These are phyloP conservation scores for Megaceryle alcyon DNA, from an alignment of 2,797 vertebrate species.

Conservation along the genomic window DNA sequence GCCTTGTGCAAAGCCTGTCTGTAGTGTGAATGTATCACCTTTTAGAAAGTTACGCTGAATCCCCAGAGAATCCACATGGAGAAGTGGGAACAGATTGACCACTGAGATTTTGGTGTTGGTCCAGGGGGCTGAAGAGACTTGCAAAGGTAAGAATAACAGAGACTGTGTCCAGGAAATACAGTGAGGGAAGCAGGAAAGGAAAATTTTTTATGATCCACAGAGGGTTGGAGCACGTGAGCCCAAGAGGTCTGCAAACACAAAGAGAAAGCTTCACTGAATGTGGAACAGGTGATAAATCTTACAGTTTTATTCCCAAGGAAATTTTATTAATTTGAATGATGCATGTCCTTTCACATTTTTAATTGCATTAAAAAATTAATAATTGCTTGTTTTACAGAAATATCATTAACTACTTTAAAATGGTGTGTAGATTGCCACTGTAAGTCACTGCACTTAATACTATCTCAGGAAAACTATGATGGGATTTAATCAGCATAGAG, in stretches of 20 bases:
- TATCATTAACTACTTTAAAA: neutral
- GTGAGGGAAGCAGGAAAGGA: neutral
- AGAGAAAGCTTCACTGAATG: neutral
- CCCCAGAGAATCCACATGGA: neutral
- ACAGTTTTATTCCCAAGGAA: neutral
- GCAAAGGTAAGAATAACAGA: neutral
- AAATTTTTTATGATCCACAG: neutral
- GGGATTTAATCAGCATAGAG: neutral
- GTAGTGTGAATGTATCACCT: neutral
- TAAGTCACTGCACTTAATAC: neutral
- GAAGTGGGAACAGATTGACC: neutral
- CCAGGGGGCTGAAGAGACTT: neutral
- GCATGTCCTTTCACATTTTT: neutral
- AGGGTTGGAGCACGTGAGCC: neutral
- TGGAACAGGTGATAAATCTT: neutral
- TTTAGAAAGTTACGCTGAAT: neutral
- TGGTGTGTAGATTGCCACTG: neutral
- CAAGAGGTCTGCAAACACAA: neutral
- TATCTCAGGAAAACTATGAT: neutral
- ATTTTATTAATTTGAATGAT: neutral
- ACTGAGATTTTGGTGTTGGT: neutral
- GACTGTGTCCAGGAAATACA: neutral
- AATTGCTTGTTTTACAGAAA: neutral
- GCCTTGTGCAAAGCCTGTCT: neutral
- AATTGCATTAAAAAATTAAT: neutral